Conservation (phyloP, 2,888 invertebrate species). For the Morinoia aosen region DNA sequence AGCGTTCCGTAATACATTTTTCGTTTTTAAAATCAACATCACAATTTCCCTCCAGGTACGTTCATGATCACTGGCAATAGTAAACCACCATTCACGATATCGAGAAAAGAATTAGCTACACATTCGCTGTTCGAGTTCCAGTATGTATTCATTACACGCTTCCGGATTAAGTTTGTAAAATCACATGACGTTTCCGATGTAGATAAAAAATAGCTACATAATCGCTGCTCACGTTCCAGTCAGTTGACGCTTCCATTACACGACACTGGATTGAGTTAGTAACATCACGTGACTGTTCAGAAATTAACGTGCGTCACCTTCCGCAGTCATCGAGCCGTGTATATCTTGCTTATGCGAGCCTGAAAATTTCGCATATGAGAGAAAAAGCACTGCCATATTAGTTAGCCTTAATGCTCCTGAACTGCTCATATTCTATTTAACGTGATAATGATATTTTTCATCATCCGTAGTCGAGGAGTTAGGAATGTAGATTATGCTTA, state of each 20-base stretch:
- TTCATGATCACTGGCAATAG: background rate
- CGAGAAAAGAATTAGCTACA: background rate
- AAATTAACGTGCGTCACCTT: background rate
- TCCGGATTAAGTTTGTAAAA: background rate
- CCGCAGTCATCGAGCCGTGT: background rate
- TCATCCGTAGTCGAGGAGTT: background rate
- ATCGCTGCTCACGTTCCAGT: background rate
- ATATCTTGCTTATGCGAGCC: background rate
- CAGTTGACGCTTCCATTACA: background rate
- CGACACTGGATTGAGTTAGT: background rate
- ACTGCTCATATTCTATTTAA: background rate
- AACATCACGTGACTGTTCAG: background rate
- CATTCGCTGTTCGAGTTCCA: background rate
- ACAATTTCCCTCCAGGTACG: background rate
- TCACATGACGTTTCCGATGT: background rate
- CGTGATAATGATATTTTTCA: background rate
- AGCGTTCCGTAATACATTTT: background rate
- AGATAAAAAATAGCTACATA: background rate
- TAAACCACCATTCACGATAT: background rate
- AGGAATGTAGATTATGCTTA: background rate
- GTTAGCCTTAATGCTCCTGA: background rate
- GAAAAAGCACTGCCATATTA: background rate
- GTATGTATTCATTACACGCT: background rate
- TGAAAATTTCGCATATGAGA: background rate
- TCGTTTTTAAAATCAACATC: background rate